These are phyloP conservation scores for Umimayanthus chanpuru DNA, from an alignment of 92 coral and sea anemone genomes.

Conservation along the genomic window DNA sequence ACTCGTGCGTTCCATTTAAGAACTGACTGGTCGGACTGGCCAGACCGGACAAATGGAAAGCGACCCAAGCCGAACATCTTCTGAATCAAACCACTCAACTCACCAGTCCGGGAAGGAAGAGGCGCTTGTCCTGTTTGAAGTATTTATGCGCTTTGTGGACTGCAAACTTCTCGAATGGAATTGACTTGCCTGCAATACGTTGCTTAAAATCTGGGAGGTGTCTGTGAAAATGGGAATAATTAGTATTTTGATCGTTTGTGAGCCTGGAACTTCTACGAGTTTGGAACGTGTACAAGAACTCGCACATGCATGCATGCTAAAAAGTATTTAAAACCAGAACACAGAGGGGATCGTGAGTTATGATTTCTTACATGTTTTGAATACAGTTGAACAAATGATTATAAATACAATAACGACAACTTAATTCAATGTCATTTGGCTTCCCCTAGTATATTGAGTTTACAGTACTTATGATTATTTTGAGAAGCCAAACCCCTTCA, in stretches of 20 bases:
- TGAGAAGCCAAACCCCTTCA: too few species aligned
- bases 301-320: neutral
- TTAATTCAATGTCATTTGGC: too few species aligned
- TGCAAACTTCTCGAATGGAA: conserved; percentile 94
- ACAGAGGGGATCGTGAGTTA: too few species aligned
- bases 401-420: too few species aligned
- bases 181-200: conserved; percentile 97
- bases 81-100: conserved; percentile 10
- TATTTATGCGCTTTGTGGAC: conserved; percentile 87
- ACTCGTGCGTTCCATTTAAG: too few species aligned
- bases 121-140: conserved; percentile 80
- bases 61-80: too few species aligned
- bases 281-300: conserved; percentile 14
- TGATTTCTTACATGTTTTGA: too few species aligned
- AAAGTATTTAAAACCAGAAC: neutral
- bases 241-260: neutral
- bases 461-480: too few species aligned
- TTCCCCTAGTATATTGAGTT: too few species aligned
- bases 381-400: too few species aligned
- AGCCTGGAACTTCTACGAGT: conserved; percentile 26
- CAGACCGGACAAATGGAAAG: too few species aligned
- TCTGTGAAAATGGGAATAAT: conserved; percentile 38
- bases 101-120: conserved; percentile 95
- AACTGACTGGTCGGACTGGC: too few species aligned
- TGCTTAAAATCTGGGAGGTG: conserved; percentile 91